Evolutionary conservation across 2,888 invertebrate genomes (phyloP).

Genomic region (Acanthosepion esculentum): DNA sequence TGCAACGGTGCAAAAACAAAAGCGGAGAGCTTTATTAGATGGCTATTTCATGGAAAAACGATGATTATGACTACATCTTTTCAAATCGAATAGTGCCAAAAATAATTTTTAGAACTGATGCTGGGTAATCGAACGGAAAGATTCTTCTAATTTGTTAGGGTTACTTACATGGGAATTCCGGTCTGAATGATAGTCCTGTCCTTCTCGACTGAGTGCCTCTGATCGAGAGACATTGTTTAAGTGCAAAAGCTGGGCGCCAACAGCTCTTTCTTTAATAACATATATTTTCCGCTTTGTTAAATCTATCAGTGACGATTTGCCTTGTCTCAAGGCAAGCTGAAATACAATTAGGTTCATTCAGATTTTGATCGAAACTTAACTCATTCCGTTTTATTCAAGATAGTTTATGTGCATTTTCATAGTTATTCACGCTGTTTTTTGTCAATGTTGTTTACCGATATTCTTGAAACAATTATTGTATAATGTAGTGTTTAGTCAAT

Average conservation of each 20-base stretch:
- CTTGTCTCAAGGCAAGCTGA: background rate
- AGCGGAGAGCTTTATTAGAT: background rate
- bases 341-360: background rate
- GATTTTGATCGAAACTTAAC: background rate
- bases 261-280: background rate
- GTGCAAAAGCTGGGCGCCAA: background rate
- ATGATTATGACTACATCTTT: background rate
- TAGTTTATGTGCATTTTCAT: background rate
- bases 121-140: background rate
- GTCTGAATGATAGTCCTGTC: background rate
- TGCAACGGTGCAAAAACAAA: background rate
- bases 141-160: background rate
- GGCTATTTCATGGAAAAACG: background rate
- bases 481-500: too few relatives aligned
- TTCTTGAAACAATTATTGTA: too few relatives aligned
- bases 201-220: background rate
- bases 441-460: background rate
- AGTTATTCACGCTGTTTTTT: background rate
- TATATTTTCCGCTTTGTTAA: constrained; percentile 25
- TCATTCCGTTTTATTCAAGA: background rate
- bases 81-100: background rate
- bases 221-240: background rate
- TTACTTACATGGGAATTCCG: background rate
- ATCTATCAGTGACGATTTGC: background rate
- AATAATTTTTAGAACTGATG: background rate